A percentile compares a stretch with the other conserved stretches of the same genome.
Evolutionary conservation across 2,797 vertebrate genomes (phyloP).

Genomic region (Pteronotus mesoamericanus): DNA sequence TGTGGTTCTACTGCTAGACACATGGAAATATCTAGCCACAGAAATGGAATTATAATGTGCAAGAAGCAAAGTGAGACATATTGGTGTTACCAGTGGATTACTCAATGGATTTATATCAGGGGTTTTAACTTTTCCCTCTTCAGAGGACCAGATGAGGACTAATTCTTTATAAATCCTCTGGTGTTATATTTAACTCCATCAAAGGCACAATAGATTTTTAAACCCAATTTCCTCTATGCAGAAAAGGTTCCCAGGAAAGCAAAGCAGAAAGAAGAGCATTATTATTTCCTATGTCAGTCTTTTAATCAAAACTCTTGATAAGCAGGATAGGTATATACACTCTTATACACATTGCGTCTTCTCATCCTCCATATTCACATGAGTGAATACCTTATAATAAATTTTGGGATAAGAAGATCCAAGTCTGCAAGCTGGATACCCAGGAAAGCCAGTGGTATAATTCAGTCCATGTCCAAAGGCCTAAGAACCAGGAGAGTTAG

Average conservation of each 20-base stretch:
- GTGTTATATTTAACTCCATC: neutral
- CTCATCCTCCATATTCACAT: neutral
- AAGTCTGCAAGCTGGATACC: neutral
- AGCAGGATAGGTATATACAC: neutral
- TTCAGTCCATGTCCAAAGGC: neutral
- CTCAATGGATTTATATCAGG: neutral
- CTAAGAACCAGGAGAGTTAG: neutral
- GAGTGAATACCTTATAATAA: neutral
- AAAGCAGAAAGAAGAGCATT: neutral
- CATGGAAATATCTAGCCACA: neutral
- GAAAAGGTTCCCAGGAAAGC: neutral
- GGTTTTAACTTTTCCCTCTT: neutral
- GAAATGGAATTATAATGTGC: neutral
- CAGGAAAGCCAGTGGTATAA: neutral
- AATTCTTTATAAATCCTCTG: neutral
- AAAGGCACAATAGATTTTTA: neutral
- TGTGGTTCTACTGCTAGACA: neutral
- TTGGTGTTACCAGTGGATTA: neutral
- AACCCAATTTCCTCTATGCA: neutral
- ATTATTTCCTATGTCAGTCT: neutral
- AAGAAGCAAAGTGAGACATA: neutral
- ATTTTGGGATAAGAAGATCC: neutral
- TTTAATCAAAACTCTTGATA: neutral
- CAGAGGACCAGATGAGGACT: neutral
- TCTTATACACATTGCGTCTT: neutral